Conservation (phyloP, 2,888 invertebrate species). For the Lasioglossum pauxillum region DNA sequence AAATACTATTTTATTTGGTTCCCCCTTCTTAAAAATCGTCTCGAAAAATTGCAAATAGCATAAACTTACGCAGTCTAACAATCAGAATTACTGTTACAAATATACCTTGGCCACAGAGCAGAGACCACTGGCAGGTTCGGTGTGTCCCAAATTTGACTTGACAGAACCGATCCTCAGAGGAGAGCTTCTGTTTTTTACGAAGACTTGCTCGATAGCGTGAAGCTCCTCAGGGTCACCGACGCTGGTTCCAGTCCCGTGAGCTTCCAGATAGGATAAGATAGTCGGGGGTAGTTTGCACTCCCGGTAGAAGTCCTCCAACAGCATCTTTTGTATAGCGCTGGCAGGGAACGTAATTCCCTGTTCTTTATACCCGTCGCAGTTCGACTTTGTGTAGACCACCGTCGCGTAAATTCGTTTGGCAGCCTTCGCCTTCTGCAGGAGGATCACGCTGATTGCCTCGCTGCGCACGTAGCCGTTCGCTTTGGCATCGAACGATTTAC, state of each 20-base stretch:
- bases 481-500: constrained; percentile 95
- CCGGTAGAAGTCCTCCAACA: constrained; percentile 86
- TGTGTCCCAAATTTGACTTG: constrained; percentile 97
- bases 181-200: constrained; percentile 90
- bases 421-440: constrained; percentile 88
- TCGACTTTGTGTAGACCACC: constrained; percentile 86
- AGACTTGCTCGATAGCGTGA: constrained; percentile 91
- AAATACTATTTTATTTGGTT: no score
- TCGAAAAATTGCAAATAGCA: no score
- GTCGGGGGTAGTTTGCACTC: constrained; percentile 87
- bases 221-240: constrained; percentile 97
- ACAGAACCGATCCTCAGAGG: constrained; percentile 95
- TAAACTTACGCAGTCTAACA: no score
- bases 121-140: constrained; percentile 94
- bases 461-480: constrained; percentile 94
- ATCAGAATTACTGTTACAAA: background rate
- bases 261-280: constrained; percentile 88
- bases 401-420: constrained; percentile 85
- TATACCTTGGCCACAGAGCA: constrained; percentile 92
- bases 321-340: constrained; percentile 77
- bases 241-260: constrained; percentile 91
- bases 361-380: constrained; percentile 86
- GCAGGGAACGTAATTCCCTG: constrained; percentile 83
- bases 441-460: constrained; percentile 90
- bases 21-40: no score